A percentile compares a stretch with the other conserved stretches of the same genome.
Conservation (phyloP, 2,797 vertebrate genomes). For the Sebastes aleutianus region DNA sequence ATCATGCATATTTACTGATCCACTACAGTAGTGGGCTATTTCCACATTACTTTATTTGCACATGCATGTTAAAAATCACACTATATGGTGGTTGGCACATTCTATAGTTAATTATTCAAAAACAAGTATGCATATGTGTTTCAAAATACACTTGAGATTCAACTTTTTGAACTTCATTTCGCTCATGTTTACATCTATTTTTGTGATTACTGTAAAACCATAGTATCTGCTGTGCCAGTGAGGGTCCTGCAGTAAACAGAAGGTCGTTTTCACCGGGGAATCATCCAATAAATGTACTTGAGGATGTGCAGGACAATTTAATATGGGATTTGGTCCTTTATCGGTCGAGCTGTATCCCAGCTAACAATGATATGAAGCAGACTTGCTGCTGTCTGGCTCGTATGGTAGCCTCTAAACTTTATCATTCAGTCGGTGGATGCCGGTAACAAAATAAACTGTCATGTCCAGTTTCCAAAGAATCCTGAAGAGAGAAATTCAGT, state of each 20-base stretch:
- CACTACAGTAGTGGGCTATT: not conserved
- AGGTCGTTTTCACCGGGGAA: not conserved
- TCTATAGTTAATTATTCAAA: not conserved
- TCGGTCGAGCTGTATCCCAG: not conserved
- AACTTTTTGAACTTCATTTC: not conserved
- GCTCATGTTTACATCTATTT: not conserved
- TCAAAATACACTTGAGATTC: not conserved
- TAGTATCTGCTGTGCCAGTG: not conserved
- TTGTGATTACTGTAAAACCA: not conserved
- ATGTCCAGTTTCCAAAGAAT: constrained; percentile 35
- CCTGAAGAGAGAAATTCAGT: constrained; percentile 2
- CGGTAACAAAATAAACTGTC: constrained; percentile 39
- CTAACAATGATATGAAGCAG: not conserved
- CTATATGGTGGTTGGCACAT: not conserved
- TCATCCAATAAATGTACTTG: not conserved
- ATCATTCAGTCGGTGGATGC: constrained; percentile 31
- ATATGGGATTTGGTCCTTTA: constrained; percentile 4
- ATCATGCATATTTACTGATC: constrained; percentile 1
- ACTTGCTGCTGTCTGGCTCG: not conserved
- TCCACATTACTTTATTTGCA: not conserved
- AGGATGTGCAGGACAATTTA: not conserved
- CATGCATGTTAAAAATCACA: not conserved
- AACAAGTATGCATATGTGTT: not conserved
- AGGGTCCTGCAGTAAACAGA: not conserved
- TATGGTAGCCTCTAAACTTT: not conserved